Conservation (phyloP, 2,797 vertebrate species). For the Balearica regulorum region DNA sequence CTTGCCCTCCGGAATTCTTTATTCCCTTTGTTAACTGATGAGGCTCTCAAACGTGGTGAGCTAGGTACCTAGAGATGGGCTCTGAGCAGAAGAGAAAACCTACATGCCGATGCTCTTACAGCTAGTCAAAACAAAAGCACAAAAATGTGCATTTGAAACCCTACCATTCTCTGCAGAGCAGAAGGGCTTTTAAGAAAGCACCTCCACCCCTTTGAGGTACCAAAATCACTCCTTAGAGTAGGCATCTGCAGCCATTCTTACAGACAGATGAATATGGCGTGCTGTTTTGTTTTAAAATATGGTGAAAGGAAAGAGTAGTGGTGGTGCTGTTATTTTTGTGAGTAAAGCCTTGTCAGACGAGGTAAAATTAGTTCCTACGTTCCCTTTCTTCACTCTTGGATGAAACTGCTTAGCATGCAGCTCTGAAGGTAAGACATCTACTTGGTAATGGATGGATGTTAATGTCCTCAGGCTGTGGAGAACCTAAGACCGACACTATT, state of each 20-base stretch:
- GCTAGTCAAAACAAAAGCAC: background rate
- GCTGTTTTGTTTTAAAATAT: background rate
- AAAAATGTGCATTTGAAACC: background rate
- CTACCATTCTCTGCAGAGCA: background rate
- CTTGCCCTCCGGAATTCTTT: background rate
- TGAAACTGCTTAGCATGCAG: background rate
- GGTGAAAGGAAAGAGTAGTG: background rate
- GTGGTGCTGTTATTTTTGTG: background rate
- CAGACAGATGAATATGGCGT: background rate
- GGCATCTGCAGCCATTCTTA: background rate
- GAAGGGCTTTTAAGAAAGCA: background rate
- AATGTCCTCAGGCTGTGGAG: background rate
- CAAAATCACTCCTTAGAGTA: background rate
- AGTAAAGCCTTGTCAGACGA: background rate
- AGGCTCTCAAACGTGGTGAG: background rate
- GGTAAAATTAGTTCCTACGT: background rate
- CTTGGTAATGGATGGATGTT: background rate
- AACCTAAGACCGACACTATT: background rate
- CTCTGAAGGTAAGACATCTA: background rate
- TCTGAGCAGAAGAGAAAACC: background rate
- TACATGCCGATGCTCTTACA: background rate
- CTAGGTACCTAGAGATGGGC: background rate
- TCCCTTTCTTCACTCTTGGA: background rate
- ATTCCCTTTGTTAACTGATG: background rate
- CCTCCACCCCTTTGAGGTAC: background rate